Percentiles rank a stretch among this genome's conserved stretches.
These are phyloP conservation scores for Strix occidentalis DNA, from an alignment of 2,797 vertebrate genomes.

Conservation along the genomic window DNA sequence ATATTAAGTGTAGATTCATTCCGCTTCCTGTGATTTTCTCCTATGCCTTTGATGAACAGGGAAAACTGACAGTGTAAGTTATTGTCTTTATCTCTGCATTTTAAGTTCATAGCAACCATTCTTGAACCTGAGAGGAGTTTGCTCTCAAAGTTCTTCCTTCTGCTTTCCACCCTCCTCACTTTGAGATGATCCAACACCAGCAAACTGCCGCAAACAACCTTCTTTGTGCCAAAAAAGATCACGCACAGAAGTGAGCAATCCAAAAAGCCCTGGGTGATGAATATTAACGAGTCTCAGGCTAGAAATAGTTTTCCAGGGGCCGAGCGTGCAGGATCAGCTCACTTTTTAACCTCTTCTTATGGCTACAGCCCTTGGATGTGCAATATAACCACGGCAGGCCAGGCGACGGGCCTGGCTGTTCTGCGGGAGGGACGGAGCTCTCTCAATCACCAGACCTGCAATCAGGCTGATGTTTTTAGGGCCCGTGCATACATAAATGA, in stretches of 20 bases:
- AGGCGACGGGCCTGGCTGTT: neutral
- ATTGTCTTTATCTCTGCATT: neutral
- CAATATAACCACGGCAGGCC: fast-evolving
- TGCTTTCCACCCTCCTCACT: neutral
- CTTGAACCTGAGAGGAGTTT: neutral
- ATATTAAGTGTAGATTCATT: neutral
- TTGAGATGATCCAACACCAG: neutral
- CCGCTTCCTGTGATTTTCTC: neutral
- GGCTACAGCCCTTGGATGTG: neutral
- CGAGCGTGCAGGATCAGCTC: neutral
- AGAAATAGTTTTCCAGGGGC: neutral
- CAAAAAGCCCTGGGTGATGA: constrained; percentile 32
- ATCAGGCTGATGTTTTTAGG: constrained; percentile 45
- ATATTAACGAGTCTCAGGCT: constrained; percentile 25
- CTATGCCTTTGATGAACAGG: neutral
- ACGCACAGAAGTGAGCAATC: constrained; percentile 34
- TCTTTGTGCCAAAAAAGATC: constrained; percentile 18
- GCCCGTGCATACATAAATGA: constrained; percentile 24
- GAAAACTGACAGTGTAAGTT: neutral
- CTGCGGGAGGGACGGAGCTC: neutral
- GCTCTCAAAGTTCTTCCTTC: neutral
- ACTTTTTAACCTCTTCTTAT: neutral
- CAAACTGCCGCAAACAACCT: neutral
- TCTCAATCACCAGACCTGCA: constrained; percentile 1
- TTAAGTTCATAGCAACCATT: neutral